A percentile compares a stretch with the other conserved stretches of the same genome.
phyloP scores from a whole-genome alignment of 2,888 invertebrate genomes.

The Portevinia maculata region DNA sequence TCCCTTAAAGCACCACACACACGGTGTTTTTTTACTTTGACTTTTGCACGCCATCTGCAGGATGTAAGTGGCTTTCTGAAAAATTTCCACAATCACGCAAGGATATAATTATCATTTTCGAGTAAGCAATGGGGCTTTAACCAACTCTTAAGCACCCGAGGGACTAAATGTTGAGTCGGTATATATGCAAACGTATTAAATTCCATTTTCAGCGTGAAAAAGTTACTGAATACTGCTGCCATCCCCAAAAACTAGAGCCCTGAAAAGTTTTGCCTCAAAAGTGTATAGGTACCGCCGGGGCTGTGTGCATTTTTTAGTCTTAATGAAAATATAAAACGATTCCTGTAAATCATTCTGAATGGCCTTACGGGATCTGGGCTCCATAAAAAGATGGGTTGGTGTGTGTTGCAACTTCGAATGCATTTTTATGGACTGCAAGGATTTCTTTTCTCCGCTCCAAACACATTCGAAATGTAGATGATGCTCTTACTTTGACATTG shows the following conservation, averaged over 20 bases:
- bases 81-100: conserved; percentile 58
- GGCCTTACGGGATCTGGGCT: conserved; percentile 2
- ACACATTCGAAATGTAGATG: conserved; percentile 28
- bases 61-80: conserved; percentile 23
- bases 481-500: conserved; percentile 53
- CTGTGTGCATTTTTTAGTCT: conserved; percentile 13
- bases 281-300: conserved; percentile 32
- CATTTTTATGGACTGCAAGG: conserved; percentile 56
- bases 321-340: conserved; percentile 68
- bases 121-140: conserved; percentile 9
- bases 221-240: conserved; percentile 47
- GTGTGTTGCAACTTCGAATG: conserved; percentile 49
- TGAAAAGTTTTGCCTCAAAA: conserved; percentile 21
- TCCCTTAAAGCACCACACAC: conserved; percentile 25
- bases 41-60: conserved; percentile 64
- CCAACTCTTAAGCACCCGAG: conserved; percentile 21
- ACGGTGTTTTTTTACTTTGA: conserved; percentile 23
- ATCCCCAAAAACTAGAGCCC: neutral
- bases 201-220: conserved; percentile 17
- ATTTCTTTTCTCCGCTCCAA: conserved; percentile 20
- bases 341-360: conserved; percentile 66
- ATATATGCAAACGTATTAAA: conserved; percentile 32
- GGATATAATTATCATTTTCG: conserved; percentile 51
- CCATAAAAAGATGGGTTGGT: neutral
- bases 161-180: conserved; percentile 5